Conservation (phyloP, 30 jellyfish, hydroid and myxozoan species). For the Clytia hemisphaerica region DNA sequence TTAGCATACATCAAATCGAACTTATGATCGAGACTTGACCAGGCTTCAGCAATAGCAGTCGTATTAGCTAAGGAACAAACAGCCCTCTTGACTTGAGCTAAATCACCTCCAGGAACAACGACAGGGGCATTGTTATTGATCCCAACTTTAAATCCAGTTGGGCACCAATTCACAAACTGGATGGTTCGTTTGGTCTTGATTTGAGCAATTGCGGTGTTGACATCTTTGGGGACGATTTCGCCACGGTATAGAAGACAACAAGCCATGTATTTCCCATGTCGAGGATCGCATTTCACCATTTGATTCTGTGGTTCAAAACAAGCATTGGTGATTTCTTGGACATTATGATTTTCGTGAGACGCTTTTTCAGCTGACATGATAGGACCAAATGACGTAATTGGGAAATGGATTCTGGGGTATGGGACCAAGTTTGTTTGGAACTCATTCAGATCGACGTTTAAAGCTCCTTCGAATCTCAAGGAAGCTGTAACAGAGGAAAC, state of each 20-base stretch:
- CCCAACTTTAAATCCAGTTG: slow-evolving; percentile 19
- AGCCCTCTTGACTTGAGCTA: slow-evolving; percentile 57
- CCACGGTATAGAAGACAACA: slow-evolving; percentile 38
- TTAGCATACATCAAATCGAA: slow-evolving; percentile 82
- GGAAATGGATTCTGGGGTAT: slow-evolving; percentile 40
- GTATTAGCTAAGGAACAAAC: slow-evolving; percentile 82
- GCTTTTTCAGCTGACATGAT: slow-evolving; percentile 28
- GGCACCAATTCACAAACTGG: slow-evolving; percentile 28
- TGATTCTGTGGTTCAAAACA: slow-evolving; percentile 24
- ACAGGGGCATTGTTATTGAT: slow-evolving; percentile 9
- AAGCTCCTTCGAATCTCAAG: slow-evolving; percentile 31
- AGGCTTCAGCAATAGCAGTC: slow-evolving; percentile 81
- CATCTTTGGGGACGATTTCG: slow-evolving; percentile 35
- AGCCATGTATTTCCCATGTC: slow-evolving; percentile 33
- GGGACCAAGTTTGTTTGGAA: slow-evolving; percentile 42
- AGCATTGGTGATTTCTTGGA: slow-evolving; percentile 10
- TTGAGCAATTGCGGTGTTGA: slow-evolving; percentile 20
- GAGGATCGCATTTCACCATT: slow-evolving; percentile 30
- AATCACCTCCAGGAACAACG: slow-evolving; percentile 60
- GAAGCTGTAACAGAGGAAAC: slow-evolving; percentile 37
- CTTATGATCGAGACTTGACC: slow-evolving; percentile 95
- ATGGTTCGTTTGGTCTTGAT: background rate
- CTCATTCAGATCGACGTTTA: slow-evolving; percentile 34
- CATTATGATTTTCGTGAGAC: background rate
- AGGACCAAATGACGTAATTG: slow-evolving; percentile 34